A percentile compares a stretch with the other conserved stretches of the same genome.
phyloP scores from a whole-genome alignment of 1,140 invertebrate genomes.

The Colletes latitarsis region DNA sequence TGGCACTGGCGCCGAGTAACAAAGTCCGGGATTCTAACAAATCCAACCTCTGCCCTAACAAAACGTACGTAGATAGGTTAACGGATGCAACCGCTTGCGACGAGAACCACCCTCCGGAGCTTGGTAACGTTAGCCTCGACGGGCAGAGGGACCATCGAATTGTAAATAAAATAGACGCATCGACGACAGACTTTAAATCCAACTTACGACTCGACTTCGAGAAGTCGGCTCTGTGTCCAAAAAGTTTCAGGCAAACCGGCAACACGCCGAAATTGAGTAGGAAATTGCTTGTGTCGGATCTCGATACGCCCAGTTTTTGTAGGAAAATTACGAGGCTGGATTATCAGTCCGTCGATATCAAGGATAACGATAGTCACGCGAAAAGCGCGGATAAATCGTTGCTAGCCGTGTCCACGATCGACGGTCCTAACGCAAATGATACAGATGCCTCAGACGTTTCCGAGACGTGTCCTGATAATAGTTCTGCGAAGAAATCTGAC shows the following conservation, averaged over 20 bases:
- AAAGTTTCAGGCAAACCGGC: conserved; percentile 63
- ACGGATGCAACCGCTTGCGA: conserved; percentile 11
- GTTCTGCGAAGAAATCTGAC: conserved; percentile 32
- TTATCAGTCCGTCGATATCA: not conserved
- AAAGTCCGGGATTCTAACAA: conserved; percentile 29
- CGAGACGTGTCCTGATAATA: not conserved
- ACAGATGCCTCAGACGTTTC: conserved; percentile 24
- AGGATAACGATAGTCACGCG: not conserved
- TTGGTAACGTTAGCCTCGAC: not conserved
- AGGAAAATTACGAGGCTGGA: conserved; percentile 26
- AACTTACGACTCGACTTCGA: conserved; percentile 47
- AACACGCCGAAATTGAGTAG: conserved; percentile 74
- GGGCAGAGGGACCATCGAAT: not conserved
- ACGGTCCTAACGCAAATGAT: not conserved
- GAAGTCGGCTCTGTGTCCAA: conserved; percentile 59
- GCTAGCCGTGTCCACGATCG: not conserved
- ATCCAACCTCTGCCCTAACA: conserved; percentile 1
- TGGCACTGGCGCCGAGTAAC: conserved; percentile 40
- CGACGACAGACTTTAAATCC: not conserved
- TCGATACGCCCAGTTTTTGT: conserved; percentile 66
- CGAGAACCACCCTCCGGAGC: conserved; percentile 44
- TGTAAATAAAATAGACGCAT: not conserved
- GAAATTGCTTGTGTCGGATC: conserved; percentile 71
- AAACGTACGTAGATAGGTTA: conserved; percentile 10
- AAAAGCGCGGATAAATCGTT: conserved; percentile 10